phyloP scores from a whole-genome alignment of 1,140 invertebrate species.

The Paraescarpia echinospica region DNA sequence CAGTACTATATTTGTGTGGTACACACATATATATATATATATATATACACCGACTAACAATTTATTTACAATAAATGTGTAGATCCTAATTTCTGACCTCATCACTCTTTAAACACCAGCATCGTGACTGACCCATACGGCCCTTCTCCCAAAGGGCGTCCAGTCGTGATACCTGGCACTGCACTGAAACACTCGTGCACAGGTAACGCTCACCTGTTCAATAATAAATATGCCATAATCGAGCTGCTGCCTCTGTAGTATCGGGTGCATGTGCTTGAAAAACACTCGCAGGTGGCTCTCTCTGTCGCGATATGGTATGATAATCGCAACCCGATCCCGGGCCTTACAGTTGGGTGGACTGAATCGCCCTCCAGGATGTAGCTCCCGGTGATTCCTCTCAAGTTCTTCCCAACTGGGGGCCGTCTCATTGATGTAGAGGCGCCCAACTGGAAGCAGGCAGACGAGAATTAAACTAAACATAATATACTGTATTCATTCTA shows the following conservation, averaged over 20 bases:
- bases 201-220: conserved; percentile 22
- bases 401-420: background rate
- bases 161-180: background rate
- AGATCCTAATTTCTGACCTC: too few species aligned
- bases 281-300: conserved; percentile 78
- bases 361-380: conserved; percentile 40
- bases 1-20: too few species aligned
- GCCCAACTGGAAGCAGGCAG: background rate
- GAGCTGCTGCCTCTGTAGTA: conserved; percentile 27
- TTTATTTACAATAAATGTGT: too few species aligned
- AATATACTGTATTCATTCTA: too few species aligned
- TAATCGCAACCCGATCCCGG: conserved; percentile 45
- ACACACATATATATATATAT: too few species aligned
- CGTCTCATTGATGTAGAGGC: background rate
- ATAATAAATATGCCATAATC: conserved; percentile 24
- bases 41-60: too few species aligned
- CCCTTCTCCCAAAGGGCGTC: too few species aligned
- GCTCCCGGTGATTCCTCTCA: conserved; percentile 27
- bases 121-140: too few species aligned
- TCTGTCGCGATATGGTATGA: conserved; percentile 71
- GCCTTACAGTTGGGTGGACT: conserved; percentile 40
- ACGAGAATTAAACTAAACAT: background rate
- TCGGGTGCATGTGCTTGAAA: conserved; percentile 63
- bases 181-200: background rate
- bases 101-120: too few species aligned